These are phyloP conservation scores for Frankliniella fusca DNA, from an alignment of 2,888 invertebrate species.

Conservation along the genomic window DNA sequence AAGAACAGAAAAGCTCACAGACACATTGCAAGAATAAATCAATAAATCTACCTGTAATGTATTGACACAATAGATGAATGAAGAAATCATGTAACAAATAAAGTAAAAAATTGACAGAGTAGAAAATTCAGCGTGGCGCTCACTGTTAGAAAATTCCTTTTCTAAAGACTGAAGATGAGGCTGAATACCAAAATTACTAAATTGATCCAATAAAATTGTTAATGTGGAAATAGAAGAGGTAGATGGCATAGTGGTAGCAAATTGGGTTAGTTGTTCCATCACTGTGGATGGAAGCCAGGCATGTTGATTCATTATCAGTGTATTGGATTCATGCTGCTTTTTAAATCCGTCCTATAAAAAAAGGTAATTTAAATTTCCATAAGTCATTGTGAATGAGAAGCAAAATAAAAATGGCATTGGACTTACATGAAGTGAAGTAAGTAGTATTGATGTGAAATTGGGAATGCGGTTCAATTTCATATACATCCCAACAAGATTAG, in stretches of 20 bases:
- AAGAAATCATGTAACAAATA: background rate
- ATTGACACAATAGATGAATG: background rate
- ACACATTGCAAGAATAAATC: background rate
- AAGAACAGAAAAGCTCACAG: background rate
- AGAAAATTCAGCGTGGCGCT: background rate
- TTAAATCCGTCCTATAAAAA: background rate
- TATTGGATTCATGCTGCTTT: background rate
- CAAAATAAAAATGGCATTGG: no score
- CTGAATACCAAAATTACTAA: background rate
- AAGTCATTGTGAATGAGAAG: background rate
- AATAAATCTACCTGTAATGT: background rate
- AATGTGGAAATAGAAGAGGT: background rate
- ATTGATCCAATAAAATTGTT: background rate
- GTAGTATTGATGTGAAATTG: background rate
- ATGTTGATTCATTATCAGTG: background rate
- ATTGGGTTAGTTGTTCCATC: background rate
- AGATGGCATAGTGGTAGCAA: background rate
- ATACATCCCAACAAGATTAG: background rate
- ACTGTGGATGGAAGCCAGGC: background rate
- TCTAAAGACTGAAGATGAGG: background rate
- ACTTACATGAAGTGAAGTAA: background rate
- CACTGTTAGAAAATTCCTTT: background rate
- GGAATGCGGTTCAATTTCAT: background rate
- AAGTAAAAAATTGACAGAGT: background rate
- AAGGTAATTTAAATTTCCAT: background rate